Evolutionary conservation across 2,797 vertebrate species (phyloP), one percentile per base, ranked within the genome.

Genomic region (Sebastes baramenuke): DNA sequence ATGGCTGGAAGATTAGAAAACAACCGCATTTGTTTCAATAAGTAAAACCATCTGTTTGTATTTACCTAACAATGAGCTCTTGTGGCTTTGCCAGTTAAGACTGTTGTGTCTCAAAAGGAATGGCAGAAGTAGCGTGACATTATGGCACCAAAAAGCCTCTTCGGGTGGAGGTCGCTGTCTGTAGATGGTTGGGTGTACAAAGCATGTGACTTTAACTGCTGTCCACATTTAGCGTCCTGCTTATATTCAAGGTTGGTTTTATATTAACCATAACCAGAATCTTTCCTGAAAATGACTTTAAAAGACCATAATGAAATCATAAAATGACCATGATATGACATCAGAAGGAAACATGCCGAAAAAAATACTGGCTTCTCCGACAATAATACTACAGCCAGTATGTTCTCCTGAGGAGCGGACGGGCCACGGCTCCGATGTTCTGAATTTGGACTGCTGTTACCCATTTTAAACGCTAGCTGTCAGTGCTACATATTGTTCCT

Each of bases 311-410:
- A 9, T 49, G 8, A 49, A 49, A 49, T 49, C 46, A 49, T 49
- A 49, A 49, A 49, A 49, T 49, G 46, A 18, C 46, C 46, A 49
- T 49, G 46, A 49, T 49, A 49, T 49, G 18, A 46, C 42, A 46
- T 8, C 42, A 46, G 42, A 46, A 46, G 42, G 42, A 18, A 46
- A 46, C 16, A 0, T 16, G 38, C 13, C 42, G 6, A 46, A 46
- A 46, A 18, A 8, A 49, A 49, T 20, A 49, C 8, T 20, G 46
- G 46, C 46, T 49, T 49, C 18, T 20, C 46, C 18, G 8, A 46
- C 42, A 46, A 46, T 0, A 1, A 46, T 46, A 0, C 0, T 18
- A 9, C 46, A 49, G 3, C 46, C 0, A 49, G 46, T 49, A 49
- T 49, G 18, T 49, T 49, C 18, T 2, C 42, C 42, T 46, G 42